Conservation (phyloP, 2,888 invertebrate genomes). For the Troides oblongomaculatus region DNA sequence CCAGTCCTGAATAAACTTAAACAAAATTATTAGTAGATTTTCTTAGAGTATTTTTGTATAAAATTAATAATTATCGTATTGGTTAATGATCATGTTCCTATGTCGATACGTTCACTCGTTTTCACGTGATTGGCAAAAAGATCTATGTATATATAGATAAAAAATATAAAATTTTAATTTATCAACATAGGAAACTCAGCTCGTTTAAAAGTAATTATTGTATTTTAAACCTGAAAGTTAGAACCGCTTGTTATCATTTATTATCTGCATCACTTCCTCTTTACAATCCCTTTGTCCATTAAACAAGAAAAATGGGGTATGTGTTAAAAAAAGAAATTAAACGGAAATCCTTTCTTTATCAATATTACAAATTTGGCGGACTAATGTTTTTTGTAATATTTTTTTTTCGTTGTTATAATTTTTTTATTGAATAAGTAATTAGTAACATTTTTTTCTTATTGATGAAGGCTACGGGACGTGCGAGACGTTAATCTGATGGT, state of each 20-base stretch:
- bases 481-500: too few relatives aligned
- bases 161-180: not conserved
- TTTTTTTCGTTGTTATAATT: not conserved
- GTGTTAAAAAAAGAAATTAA: slow-evolving; percentile 1
- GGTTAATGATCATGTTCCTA: too few relatives aligned
- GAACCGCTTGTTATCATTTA: slow-evolving; percentile 6
- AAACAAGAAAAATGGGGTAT: slow-evolving; percentile 8
- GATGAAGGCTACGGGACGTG: too few relatives aligned
- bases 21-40: too few relatives aligned
- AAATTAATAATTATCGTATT: too few relatives aligned
- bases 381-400: slow-evolving; percentile 4
- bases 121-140: not conserved
- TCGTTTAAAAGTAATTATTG: not conserved
- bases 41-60: too few relatives aligned
- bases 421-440: not conserved
- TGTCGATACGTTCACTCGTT: too few relatives aligned
- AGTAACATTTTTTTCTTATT: not conserved
- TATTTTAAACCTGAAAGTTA: not conserved
- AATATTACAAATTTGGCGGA: slow-evolving; percentile 11
- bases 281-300: slow-evolving; percentile 13
- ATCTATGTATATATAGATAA: too few relatives aligned
- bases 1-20: too few relatives aligned
- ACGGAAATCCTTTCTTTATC: slow-evolving; percentile 12
- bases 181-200: not conserved
- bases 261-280: not conserved